A percentile compares a stretch with the other conserved stretches of the same genome.
Conservation (phyloP, 1,140 invertebrate genomes). For the Trachelipus rathkii region DNA sequence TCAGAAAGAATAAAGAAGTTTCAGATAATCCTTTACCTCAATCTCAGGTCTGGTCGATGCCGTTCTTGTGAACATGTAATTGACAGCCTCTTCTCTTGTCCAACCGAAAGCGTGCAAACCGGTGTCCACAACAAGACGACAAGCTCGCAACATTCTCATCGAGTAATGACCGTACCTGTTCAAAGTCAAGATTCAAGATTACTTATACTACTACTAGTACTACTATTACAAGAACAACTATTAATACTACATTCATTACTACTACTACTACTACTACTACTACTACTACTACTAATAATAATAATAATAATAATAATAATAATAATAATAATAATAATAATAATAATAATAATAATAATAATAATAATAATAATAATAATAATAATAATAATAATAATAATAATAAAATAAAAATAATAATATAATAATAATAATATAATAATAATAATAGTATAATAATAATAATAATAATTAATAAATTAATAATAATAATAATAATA, state of each 20-base stretch:
- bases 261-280: too few species aligned
- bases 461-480: background rate
- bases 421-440: too few species aligned
- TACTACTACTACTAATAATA: background rate
- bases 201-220: too few species aligned
- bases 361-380: conserved; percentile 8
- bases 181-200: conserved; percentile 27
- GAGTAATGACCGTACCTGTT: conserved; percentile 52
- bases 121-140: conserved; percentile 29
- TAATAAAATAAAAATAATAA: background rate
- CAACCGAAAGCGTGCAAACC: conserved; percentile 52
- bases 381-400: background rate
- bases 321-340: background rate
- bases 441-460: too few species aligned
- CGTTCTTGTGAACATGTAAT: conserved; percentile 51
- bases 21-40: background rate
- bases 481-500: background rate
- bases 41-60: conserved; percentile 32
- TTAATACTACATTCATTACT: too few species aligned
- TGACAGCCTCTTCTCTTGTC: conserved; percentile 51
- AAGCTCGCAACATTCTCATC: conserved; percentile 29
- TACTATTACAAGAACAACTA: too few species aligned
- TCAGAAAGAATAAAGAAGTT: too few species aligned
- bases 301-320: background rate
- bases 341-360: background rate